A percentile compares a stretch with the other conserved stretches of the same genome.
Evolutionary conservation across 1,140 invertebrate species (phyloP).

Genomic region (Drosophila tsacasi): DNA sequence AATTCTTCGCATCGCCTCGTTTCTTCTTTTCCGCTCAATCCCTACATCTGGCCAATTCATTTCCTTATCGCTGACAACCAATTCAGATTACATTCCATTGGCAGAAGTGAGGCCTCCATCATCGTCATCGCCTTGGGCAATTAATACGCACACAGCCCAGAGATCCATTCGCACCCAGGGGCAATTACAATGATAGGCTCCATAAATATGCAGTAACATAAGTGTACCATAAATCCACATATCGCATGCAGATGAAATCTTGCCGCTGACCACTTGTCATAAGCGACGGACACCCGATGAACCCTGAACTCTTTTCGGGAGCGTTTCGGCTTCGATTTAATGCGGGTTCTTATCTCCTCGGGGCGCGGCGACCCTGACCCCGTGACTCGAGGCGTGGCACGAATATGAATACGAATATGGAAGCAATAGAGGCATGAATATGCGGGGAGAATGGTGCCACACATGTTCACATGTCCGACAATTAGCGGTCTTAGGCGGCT

Average conservation of each 20-base stretch:
- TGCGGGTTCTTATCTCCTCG: conserved; percentile 38
- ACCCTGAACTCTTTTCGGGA: conserved; percentile 50
- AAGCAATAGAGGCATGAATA: neutral
- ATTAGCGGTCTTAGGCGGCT: conserved; percentile 31
- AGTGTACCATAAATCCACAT: neutral
- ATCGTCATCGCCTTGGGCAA: conserved; percentile 31
- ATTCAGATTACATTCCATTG: conserved; percentile 18
- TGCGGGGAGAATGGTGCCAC: conserved; percentile 24
- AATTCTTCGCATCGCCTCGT: neutral
- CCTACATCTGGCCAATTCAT: conserved; percentile 7
- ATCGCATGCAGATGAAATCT: conserved; percentile 23
- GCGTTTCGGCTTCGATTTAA: neutral
- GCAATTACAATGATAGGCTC: conserved; percentile 26
- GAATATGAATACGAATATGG: conserved; percentile 12
- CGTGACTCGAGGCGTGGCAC: conserved; percentile 16
- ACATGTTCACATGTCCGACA: conserved; percentile 49
- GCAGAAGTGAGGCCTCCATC: conserved; percentile 8
- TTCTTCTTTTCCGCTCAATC: neutral
- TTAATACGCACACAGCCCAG: conserved; percentile 1
- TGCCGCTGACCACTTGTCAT: conserved; percentile 22
- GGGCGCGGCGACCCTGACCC: conserved; percentile 50
- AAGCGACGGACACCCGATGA: conserved; percentile 18
- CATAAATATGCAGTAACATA: neutral
- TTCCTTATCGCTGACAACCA: conserved; percentile 37
- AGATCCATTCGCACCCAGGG: conserved; percentile 12